Conservation (phyloP, 2,888 invertebrate genomes). For the Geotrupes spiniger region DNA sequence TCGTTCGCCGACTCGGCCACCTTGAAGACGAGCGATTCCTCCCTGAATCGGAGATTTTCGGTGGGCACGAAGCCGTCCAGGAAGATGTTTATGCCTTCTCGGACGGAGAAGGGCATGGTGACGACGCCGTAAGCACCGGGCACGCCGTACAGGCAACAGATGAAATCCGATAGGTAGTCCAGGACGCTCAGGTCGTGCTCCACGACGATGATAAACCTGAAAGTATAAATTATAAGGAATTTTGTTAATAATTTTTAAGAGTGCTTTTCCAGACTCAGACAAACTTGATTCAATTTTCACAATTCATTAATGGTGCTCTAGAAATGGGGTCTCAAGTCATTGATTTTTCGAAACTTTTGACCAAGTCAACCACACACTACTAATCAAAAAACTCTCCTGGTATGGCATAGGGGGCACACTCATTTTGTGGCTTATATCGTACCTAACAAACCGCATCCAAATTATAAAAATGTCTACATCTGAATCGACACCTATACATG, state of each 20-base stretch:
- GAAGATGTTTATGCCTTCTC: constrained; percentile 99
- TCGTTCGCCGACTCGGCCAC: constrained; percentile 97
- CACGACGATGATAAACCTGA: constrained; percentile 95
- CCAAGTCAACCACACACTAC: too few species aligned
- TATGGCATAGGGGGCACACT: too few species aligned
- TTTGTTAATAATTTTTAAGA: constrained; percentile 27
- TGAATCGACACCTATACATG: too few species aligned
- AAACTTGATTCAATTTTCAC: background rate
- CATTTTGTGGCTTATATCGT: too few species aligned
- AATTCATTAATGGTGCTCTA: too few species aligned
- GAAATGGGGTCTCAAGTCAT: too few species aligned
- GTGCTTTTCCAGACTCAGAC: background rate
- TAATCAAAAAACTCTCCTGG: too few species aligned
- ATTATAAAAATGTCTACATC: too few species aligned
- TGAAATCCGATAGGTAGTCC: constrained; percentile 98
- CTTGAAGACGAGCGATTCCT: constrained; percentile 95
- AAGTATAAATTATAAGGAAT: too few species aligned
- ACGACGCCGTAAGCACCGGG: constrained; percentile 99
- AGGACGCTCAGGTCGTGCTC: constrained; percentile 98
- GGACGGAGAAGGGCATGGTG: constrained; percentile 98
- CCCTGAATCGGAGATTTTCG: constrained; percentile 97
- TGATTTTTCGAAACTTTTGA: too few species aligned
- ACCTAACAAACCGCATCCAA: too few species aligned
- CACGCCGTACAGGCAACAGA: constrained; percentile 96
- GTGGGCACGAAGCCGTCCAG: constrained; percentile 99